A percentile compares a stretch with the other conserved stretches of the same genome.
Evolutionary conservation across 2,888 invertebrate genomes (phyloP).

Genomic region (Acanthacorydalis orientalis): DNA sequence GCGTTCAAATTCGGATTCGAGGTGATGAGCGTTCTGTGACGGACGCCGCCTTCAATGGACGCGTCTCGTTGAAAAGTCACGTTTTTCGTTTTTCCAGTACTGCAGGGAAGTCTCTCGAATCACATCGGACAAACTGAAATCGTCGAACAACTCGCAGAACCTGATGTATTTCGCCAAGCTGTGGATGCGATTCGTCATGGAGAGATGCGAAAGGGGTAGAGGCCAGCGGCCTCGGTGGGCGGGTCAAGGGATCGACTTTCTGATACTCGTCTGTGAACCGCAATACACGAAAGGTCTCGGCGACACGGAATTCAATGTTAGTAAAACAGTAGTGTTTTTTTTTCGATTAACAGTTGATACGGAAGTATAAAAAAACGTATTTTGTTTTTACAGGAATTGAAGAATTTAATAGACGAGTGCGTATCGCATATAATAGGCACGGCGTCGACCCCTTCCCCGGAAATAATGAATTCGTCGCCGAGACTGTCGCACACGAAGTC

Average conservation of each 20-base stretch:
- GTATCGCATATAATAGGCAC: conserved; percentile 3
- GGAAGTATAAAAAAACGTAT: background rate
- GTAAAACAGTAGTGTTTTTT: background rate
- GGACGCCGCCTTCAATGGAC: too few species aligned
- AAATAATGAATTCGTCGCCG: background rate
- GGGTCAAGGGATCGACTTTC: conserved; percentile 72
- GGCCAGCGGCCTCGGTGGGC: conserved; percentile 79
- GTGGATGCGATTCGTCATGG: conserved; percentile 82
- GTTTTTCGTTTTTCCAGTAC: conserved; percentile 25
- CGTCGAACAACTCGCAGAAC: conserved; percentile 33
- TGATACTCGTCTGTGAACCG: conserved; percentile 72
- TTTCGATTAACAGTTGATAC: background rate
- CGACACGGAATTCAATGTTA: conserved; percentile 61
- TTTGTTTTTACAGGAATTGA: background rate
- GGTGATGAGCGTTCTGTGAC: conserved; percentile 22
- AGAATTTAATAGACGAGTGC: background rate
- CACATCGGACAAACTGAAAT: conserved; percentile 28
- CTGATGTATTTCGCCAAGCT: conserved; percentile 55
- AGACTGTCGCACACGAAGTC: conserved; percentile 19
- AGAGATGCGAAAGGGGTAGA: conserved; percentile 67
- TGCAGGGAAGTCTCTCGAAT: conserved; percentile 57
- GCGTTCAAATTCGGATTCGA: conserved; percentile 85
- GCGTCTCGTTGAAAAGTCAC: conserved; percentile 8
- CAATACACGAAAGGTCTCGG: conserved; percentile 59
- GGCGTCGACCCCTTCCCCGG: conserved; percentile 2